These are phyloP conservation scores for Pleuronectes platessa DNA, from an alignment of 2,113 vertebrate genomes.

Conservation along the genomic window DNA sequence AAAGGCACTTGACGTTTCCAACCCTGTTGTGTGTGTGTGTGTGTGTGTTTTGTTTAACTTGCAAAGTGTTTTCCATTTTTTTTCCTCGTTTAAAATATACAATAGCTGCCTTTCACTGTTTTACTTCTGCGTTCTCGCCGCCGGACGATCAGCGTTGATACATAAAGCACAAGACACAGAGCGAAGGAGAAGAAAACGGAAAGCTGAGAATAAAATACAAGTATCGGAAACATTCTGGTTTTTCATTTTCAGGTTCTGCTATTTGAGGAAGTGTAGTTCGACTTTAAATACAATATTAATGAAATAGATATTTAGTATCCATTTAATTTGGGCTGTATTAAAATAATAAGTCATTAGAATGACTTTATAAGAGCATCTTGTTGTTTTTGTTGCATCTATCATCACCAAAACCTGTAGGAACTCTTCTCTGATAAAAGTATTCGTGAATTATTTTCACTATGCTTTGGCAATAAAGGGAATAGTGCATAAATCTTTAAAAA, in stretches of 20 bases:
- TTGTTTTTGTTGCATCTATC: too few species aligned
- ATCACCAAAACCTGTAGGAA: too few species aligned
- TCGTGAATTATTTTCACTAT: background rate
- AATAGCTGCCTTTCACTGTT: constrained; percentile 65
- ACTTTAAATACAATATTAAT: background rate
- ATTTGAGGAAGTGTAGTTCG: background rate
- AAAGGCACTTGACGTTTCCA: constrained; percentile 45
- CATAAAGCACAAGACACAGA: constrained; percentile 30
- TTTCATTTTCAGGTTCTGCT: background rate
- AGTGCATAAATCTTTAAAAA: constrained; percentile 23
- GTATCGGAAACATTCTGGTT: background rate
- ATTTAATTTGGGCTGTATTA: background rate
- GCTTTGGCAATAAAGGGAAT: constrained; percentile 43
- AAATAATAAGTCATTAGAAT: background rate
- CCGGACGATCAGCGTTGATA: background rate
- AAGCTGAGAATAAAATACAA: background rate
- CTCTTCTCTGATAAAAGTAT: background rate
- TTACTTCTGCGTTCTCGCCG: constrained; percentile 56
- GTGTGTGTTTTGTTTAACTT: background rate
- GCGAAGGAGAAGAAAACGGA: constrained; percentile 34
- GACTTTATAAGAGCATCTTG: background rate
- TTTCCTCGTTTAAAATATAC: constrained; percentile 47
- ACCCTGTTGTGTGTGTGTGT: background rate
- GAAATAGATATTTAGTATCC: background rate
- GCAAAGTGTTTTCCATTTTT: constrained; percentile 13